Conservation (phyloP, 2,888 invertebrate genomes). For the Nudaria mundana region DNA sequence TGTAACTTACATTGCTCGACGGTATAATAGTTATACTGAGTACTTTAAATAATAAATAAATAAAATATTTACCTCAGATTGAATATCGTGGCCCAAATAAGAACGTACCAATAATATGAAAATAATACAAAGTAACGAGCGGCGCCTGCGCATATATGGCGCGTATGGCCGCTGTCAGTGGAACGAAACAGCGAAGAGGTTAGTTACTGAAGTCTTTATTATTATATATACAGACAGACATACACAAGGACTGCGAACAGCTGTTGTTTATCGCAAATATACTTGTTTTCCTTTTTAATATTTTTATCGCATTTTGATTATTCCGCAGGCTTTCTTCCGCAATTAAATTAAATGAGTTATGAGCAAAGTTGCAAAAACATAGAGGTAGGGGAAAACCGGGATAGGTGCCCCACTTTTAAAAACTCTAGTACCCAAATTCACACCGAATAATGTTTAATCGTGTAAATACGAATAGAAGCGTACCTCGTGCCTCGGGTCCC, state of each 20-base stretch:
- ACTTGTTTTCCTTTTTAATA: conserved; percentile 2
- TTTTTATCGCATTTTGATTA: not conserved
- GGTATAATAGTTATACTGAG: too few species aligned
- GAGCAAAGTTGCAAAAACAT: too few species aligned
- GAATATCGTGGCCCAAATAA: not conserved
- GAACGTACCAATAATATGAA: conserved; percentile 11
- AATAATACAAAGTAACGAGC: conserved; percentile 20
- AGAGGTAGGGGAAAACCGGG: too few species aligned
- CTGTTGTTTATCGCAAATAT: conserved; percentile 4
- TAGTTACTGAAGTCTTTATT: conserved; percentile 9
- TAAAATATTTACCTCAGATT: too few species aligned
- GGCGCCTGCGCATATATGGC: conserved; percentile 26
- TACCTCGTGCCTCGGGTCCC: too few species aligned
- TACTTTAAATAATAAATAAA: too few species aligned
- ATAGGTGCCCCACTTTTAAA: too few species aligned
- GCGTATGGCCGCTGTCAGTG: conserved; percentile 4
- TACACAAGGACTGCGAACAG: conserved; percentile 5
- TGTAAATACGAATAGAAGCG: too few species aligned
- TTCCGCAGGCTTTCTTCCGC: not conserved
- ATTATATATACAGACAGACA: conserved; percentile 6
- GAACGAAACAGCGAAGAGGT: conserved; percentile 7
- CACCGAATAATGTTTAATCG: too few species aligned
- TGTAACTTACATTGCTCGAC: too few species aligned
- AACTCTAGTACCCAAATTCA: too few species aligned
- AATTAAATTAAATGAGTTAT: not conserved